These are phyloP conservation scores for Drosophila azteca DNA, from an alignment of 1,140 invertebrate genomes.

Conservation along the genomic window DNA sequence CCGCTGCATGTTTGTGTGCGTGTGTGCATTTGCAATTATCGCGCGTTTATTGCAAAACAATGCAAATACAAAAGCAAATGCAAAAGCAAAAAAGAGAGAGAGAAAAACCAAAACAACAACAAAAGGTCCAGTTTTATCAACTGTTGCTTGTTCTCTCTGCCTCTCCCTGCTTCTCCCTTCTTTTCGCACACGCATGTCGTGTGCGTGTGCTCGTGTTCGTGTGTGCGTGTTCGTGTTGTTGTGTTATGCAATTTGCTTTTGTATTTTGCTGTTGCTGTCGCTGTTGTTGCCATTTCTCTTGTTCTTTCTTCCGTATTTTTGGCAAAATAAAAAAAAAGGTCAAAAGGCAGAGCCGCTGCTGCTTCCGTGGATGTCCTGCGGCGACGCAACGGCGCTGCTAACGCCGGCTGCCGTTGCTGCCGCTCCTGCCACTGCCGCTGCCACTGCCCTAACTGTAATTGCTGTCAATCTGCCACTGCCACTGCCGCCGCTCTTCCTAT, in stretches of 20 bases:
- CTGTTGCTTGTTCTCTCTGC: slow-evolving; percentile 50
- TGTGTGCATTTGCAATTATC: slow-evolving; percentile 68
- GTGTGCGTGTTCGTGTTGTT: not conserved
- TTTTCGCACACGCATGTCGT: not conserved
- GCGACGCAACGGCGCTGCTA: slow-evolving; percentile 36
- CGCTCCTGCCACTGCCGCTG: not conserved
- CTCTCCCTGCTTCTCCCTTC: slow-evolving; percentile 8
- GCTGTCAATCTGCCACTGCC: slow-evolving; percentile 65
- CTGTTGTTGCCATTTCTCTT: slow-evolving; percentile 6
- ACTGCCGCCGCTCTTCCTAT: slow-evolving; percentile 7
- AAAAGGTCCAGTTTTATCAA: slow-evolving; percentile 45
- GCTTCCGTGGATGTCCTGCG: slow-evolving; percentile 58
- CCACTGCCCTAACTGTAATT: slow-evolving; percentile 56
- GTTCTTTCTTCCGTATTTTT: slow-evolving; percentile 21
- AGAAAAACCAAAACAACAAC: slow-evolving; percentile 22
- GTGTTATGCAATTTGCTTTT: slow-evolving; percentile 25
- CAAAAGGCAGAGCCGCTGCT: slow-evolving; percentile 20
- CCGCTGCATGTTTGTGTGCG: slow-evolving; percentile 2
- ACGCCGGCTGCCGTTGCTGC: slow-evolving; percentile 5
- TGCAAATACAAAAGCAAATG: slow-evolving; percentile 58
- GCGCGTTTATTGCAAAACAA: slow-evolving; percentile 79
- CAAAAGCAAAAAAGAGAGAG: slow-evolving; percentile 26
- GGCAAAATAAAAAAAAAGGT: slow-evolving; percentile 25
- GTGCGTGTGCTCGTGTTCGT: not conserved
- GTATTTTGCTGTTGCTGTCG: slow-evolving; percentile 9